Evolutionary conservation across 2,888 invertebrate genomes (phyloP).

Genomic region (Chouioia cunea): DNA sequence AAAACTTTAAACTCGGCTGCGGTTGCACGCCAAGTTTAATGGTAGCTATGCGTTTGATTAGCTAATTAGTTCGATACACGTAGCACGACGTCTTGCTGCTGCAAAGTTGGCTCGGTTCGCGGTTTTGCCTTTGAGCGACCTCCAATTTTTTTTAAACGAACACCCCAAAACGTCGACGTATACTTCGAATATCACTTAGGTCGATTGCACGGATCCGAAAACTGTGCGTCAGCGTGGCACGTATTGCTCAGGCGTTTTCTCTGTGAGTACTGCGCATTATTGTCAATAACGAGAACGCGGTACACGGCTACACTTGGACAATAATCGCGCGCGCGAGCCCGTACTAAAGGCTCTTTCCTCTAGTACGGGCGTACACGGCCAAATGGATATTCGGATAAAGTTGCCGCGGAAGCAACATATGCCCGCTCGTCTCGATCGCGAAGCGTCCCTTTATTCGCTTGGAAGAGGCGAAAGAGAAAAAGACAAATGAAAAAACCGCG

Average conservation of each 20-base stretch:
- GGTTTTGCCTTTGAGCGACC: no score
- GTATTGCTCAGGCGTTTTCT: no score
- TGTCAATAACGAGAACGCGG: no score
- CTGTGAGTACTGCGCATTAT: no score
- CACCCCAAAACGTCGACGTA: slow-evolving; percentile 1
- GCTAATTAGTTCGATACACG: not conserved
- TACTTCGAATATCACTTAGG: no score
- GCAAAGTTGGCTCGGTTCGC: not conserved
- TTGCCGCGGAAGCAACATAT: slow-evolving; percentile 57
- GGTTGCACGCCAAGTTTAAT: not conserved
- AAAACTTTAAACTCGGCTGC: slow-evolving; percentile 10
- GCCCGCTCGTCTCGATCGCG: slow-evolving; percentile 10
- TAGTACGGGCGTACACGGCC: slow-evolving; percentile 9
- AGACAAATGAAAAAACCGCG: no score
- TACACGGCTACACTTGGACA: not conserved
- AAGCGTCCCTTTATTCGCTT: no score
- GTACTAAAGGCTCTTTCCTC: no score
- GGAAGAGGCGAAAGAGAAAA: no score
- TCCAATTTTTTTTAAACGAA: slow-evolving; percentile 6
- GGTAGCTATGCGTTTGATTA: not conserved
- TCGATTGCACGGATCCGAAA: no score
- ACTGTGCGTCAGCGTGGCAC: no score
- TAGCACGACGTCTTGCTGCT: not conserved
- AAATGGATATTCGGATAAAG: slow-evolving; percentile 65
- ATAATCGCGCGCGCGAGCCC: slow-evolving; percentile 12